These are phyloP conservation scores for Kryptolebias marmoratus DNA, from an alignment of 2,113 vertebrate species.

Conservation along the genomic window DNA sequence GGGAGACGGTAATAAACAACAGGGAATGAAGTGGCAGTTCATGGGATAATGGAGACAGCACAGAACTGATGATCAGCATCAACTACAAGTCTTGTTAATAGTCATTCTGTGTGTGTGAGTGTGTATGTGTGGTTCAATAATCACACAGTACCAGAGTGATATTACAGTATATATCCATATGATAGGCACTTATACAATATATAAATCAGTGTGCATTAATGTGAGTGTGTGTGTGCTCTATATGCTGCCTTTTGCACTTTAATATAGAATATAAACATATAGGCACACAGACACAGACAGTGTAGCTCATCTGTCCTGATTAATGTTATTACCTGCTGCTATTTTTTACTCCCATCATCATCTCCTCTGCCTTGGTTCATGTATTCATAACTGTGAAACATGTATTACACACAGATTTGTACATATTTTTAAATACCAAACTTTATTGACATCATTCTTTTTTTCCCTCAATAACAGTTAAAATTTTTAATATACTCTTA, in stretches of 20 bases:
- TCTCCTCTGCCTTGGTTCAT: slow-evolving; percentile 13
- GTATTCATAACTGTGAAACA: slow-evolving; percentile 25
- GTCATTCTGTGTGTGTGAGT: slow-evolving; percentile 37
- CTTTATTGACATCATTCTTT: not conserved
- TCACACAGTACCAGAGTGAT: slow-evolving; percentile 24
- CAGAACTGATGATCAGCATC: slow-evolving; percentile 44
- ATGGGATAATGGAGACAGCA: slow-evolving; percentile 22
- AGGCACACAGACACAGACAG: slow-evolving; percentile 19
- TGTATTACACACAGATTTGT: not conserved
- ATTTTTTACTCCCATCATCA: slow-evolving; percentile 49
- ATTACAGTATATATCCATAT: slow-evolving; percentile 45
- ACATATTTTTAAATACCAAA: not conserved
- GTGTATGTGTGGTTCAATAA: slow-evolving; percentile 23
- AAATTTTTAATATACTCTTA: too few species aligned
- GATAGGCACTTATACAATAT: slow-evolving; percentile 22
- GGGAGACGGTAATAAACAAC: slow-evolving; percentile 9
- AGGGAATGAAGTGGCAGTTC: slow-evolving; percentile 29
- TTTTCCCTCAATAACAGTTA: not conserved
- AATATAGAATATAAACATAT: not conserved
- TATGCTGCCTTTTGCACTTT: slow-evolving; percentile 8
- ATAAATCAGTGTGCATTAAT: slow-evolving; percentile 13
- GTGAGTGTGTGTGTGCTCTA: slow-evolving; percentile 1
- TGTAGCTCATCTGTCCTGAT: slow-evolving; percentile 41
- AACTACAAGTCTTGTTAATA: slow-evolving; percentile 37
- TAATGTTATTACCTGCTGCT: slow-evolving; percentile 53